Percentiles rank a stretch among this genome's conserved stretches.
phyloP scores from a whole-genome alignment of 2,888 invertebrate species.

The Eupithecia tripunctaria region DNA sequence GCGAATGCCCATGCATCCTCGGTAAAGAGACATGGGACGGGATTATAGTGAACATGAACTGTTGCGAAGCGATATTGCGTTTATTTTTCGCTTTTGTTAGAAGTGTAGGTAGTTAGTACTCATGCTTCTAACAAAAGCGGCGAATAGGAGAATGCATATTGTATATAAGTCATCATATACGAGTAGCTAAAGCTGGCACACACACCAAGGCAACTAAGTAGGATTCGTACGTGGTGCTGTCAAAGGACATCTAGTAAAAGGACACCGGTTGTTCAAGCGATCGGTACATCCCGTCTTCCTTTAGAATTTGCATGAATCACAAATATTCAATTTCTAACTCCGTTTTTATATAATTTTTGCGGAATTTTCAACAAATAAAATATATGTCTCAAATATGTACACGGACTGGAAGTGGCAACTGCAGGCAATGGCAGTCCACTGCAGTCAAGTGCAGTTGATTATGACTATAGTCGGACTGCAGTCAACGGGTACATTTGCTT shows the following conservation, averaged over 20 bases:
- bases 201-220: too few species aligned
- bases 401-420: too few species aligned
- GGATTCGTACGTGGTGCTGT: not conserved
- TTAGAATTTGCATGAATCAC: not conserved
- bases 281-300: not conserved
- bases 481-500: too few species aligned
- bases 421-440: too few species aligned
- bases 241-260: not conserved
- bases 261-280: not conserved
- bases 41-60: constrained; percentile 25
- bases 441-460: too few species aligned
- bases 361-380: too few species aligned
- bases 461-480: too few species aligned
- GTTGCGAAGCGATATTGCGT: not conserved
- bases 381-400: too few species aligned
- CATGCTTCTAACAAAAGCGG: too few species aligned
- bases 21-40: constrained; percentile 27
- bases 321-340: not conserved
- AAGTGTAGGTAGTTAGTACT: not conserved
- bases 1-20: constrained; percentile 47
- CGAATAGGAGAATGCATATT: too few species aligned
- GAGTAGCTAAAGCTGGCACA: too few species aligned
- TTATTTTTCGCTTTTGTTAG: not conserved
- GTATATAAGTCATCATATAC: too few species aligned
- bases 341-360: not conserved